Base-by-base conservation (phyloP, 2,888 invertebrate genomes). In the Acleris emargana region DNA sequence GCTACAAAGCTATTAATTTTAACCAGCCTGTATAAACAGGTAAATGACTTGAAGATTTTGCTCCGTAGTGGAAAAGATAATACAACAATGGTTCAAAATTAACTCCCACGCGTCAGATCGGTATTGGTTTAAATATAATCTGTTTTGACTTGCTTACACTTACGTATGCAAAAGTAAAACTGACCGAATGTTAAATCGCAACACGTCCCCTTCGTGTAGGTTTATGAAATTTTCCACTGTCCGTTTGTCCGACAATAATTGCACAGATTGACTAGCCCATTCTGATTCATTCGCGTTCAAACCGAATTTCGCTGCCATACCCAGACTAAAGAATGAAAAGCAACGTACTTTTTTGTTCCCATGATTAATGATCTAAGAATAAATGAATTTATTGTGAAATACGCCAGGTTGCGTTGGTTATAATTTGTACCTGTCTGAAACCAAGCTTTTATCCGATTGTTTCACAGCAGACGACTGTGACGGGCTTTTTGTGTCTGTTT, bases 301-400 rank as follows among this genome's bases (percentile, higher is more conserved):
- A 58, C 58, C 58, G 49, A 54, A 54, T 54, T 67, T 52, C 47
- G 16, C 25, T 3, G 38, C 38, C 38, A 38, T 38, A 38, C 38
- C 38, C 62, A 25, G 50, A 52, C 55, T 18, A 47, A 55, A 47
- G 50, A 60, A 61, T 49, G n/a, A 45, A 32, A 32, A 64, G 38
- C 42, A 51, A 67, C 51, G 52, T 54, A 63, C 58, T 45, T 57
- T 62, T 38, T 63, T 58, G 58, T 32, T 49, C 7, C 47, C 28
- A 49, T 58, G 49, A 58, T 49, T 32, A 58, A 58, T 58, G 58
- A 49, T 7, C 32, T 18, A 32, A 25, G 47, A 58, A 58, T 58
- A 58, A 58, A 58, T 58, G 28, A 58, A 58, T 49, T 49, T 49
- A 49, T 49, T 28, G 58, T 49, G 58, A 28, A 45, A 22, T 25